Evolutionary conservation across 2,113 vertebrate species (phyloP), one percentile per base, ranked within the genome.

Genomic region (Diadophis punctatus): DNA sequence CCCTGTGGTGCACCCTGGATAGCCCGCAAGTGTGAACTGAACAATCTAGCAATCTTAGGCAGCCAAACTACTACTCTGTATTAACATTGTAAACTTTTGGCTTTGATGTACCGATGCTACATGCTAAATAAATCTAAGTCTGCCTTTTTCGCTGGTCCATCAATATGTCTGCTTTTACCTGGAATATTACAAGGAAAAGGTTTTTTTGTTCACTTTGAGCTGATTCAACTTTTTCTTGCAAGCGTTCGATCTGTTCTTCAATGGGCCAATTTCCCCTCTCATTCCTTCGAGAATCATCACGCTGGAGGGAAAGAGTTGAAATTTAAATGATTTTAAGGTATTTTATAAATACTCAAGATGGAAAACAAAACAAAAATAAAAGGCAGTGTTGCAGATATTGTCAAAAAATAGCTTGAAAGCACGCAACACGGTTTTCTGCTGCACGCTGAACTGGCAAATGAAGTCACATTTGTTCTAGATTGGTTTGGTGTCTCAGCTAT

Each of bases 191-290:
- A 30, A 99, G 98, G 96, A 99, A 99, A 90, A 99, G 99, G 95
- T 99, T 99, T 97, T 99, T 99, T 91, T 99, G 99, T 94, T 99
- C 99, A 4, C 99, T 99, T 97, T 99, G 99, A 11, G 99, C 99
- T 2, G 99, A 98, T 92, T 99, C 99, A 23, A 99, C 99, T 94
- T 99, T 99, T 94, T 99, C 99, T 96, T 99, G 99, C 86, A 99
- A 97, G 90, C 98, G 97, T 91, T 99, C 99, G 92, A 99, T 99
- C 96, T 99, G 99, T 91, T 99, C 99, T 95, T 99, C 99, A 30
- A 99, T 96, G 1, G 98, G 99, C 2, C 98, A 98, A 49, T 99
- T 99, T 92, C 99, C 99, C 23, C 99, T 98, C 91, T 99, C 99
- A 0, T 98, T 99, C 97, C 98, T 98, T 94, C 98, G 98, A 92